Percentiles rank a stretch among this genome's conserved stretches.
Conservation (phyloP, 2,888 invertebrate genomes). For the Podabrus alpinus region DNA sequence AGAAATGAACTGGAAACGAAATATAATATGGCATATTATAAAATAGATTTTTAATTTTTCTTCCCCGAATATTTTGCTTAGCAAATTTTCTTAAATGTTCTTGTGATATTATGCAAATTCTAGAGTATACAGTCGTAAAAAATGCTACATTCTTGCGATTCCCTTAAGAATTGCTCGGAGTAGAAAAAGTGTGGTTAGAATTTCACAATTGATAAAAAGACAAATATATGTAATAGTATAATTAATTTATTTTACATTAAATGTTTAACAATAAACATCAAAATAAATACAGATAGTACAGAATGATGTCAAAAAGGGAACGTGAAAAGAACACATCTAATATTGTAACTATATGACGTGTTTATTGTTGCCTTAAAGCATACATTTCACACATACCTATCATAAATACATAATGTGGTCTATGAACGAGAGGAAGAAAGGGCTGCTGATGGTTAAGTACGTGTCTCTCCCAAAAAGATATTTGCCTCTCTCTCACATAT, state of each 20-base stretch:
- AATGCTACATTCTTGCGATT: too few relatives aligned
- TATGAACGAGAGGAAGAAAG: slow-evolving; percentile 44
- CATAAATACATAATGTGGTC: slow-evolving; percentile 38
- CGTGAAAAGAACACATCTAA: slow-evolving; percentile 40
- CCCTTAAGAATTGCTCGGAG: too few relatives aligned
- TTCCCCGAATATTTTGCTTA: too few relatives aligned
- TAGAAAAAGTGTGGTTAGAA: neutral
- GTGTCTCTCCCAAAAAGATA: slow-evolving; percentile 52
- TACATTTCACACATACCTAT: slow-evolving; percentile 55
- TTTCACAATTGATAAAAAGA: neutral
- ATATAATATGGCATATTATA: neutral
- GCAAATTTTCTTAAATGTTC: too few relatives aligned
- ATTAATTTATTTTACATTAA: slow-evolving; percentile 50
- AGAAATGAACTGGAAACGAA: neutral
- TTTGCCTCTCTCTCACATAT: slow-evolving; percentile 48
- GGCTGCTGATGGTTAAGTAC: slow-evolving; percentile 53
- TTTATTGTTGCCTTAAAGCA: slow-evolving; percentile 60
- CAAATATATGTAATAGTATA: slow-evolving; percentile 36
- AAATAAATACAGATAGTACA: slow-evolving; percentile 48
- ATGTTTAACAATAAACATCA: slow-evolving; percentile 51
- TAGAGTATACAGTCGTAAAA: too few relatives aligned
- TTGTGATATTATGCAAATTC: too few relatives aligned
- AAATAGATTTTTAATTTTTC: too few relatives aligned
- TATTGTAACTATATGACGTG: slow-evolving; percentile 71
- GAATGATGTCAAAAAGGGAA: slow-evolving; percentile 41